These are phyloP conservation scores for Odocoileus hemionus DNA, from an alignment of 2,113 vertebrate genomes.

Conservation along the genomic window DNA sequence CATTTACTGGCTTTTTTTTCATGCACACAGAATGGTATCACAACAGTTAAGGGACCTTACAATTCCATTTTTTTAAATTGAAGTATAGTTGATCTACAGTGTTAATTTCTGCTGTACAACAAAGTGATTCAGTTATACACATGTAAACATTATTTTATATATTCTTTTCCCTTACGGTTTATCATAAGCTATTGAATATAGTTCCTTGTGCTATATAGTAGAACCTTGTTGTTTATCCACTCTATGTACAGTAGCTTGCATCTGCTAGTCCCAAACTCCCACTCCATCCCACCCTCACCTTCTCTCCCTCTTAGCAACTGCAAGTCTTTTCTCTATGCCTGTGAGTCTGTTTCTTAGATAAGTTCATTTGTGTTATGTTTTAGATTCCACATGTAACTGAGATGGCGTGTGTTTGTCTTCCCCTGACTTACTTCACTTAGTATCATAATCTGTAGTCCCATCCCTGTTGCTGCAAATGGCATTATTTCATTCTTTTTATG, in stretches of 20 bases:
- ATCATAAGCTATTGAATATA: not conserved
- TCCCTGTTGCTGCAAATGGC: not conserved
- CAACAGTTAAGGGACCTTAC: not conserved
- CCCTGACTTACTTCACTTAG: not conserved
- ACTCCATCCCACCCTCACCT: too few relatives aligned
- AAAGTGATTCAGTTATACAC: not conserved
- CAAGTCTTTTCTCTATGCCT: not conserved
- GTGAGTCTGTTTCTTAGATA: not conserved
- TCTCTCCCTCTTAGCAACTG: not conserved
- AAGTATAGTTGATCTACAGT: not conserved
- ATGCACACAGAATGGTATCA: not conserved
- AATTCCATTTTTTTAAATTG: too few relatives aligned
- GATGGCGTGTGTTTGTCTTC: not conserved
- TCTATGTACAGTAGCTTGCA: not conserved
- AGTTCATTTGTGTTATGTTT: not conserved
- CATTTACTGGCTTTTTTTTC: not conserved
- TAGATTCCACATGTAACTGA: not conserved
- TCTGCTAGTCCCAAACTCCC: not conserved
- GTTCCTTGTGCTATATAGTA: not conserved
- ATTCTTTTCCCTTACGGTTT: not conserved
- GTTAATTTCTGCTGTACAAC: not conserved
- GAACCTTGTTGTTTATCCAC: not conserved
- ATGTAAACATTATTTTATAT: not conserved
- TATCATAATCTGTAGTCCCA: not conserved
- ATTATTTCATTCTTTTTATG: not conserved